phyloP scores from a whole-genome alignment of 2,888 invertebrate genomes.

The Blastobasis adustella region DNA sequence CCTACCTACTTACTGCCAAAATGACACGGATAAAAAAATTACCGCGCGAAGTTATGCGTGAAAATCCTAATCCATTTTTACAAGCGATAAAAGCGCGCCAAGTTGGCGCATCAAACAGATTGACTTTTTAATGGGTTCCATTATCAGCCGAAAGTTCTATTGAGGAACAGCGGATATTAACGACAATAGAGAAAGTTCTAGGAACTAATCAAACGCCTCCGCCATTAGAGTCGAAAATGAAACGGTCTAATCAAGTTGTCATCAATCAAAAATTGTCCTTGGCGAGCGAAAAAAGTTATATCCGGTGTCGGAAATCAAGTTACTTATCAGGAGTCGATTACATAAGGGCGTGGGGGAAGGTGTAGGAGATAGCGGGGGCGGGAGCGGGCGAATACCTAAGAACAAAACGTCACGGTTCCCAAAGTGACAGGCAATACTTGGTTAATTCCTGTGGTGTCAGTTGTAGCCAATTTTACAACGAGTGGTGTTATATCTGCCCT shows the following conservation, averaged over 20 bases:
- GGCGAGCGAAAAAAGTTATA: slow-evolving; percentile 34
- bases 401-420: too few species aligned
- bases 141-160: not conserved
- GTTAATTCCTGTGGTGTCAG: too few species aligned
- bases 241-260: slow-evolving; percentile 34
- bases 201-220: slow-evolving; percentile 7
- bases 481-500: too few species aligned
- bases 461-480: too few species aligned
- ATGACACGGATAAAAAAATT: too few species aligned
- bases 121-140: not conserved
- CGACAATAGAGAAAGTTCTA: not conserved
- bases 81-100: not conserved
- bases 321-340: slow-evolving; percentile 31
- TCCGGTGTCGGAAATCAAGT: slow-evolving; percentile 41
- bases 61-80: slow-evolving; percentile 3
- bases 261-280: slow-evolving; percentile 41
- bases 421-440: too few species aligned
- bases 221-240: slow-evolving; percentile 17
- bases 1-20: too few species aligned
- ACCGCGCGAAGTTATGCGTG: too few species aligned
- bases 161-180: too few species aligned
- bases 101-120: not conserved
- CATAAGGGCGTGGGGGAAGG: not conserved
- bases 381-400: too few species aligned
- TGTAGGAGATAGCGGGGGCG: slow-evolving; percentile 1